Conservation (phyloP, 2,888 invertebrate genomes). For the Elegia similella region DNA sequence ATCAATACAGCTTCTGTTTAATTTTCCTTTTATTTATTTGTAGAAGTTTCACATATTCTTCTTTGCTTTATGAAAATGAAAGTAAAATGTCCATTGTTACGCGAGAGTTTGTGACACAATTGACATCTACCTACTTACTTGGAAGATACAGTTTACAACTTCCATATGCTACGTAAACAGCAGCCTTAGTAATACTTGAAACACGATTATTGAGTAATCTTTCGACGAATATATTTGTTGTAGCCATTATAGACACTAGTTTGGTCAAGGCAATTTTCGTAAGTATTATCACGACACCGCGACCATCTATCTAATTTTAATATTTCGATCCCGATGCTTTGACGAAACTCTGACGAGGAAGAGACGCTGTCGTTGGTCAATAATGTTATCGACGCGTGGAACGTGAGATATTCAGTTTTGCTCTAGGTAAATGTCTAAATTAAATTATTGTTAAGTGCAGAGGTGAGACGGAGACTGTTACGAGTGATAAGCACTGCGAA, state of each 20-base stretch:
- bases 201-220: slow-evolving; percentile 63
- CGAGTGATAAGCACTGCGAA: too few species aligned
- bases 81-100: slow-evolving; percentile 16
- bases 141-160: slow-evolving; percentile 8
- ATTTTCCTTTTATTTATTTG: slow-evolving; percentile 1
- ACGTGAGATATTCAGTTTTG: slow-evolving; percentile 7
- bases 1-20: background rate
- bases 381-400: background rate
- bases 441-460: slow-evolving; percentile 2
- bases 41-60: background rate
- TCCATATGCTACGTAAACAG: slow-evolving; percentile 33
- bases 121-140: slow-evolving; percentile 9
- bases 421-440: slow-evolving; percentile 2
- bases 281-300: slow-evolving; percentile 54
- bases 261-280: slow-evolving; percentile 73
- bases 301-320: slow-evolving; percentile 31
- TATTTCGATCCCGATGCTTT: slow-evolving; percentile 27
- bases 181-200: slow-evolving; percentile 42
- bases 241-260: slow-evolving; percentile 64
- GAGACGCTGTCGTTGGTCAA: slow-evolving; percentile 13
- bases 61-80: slow-evolving; percentile 6
- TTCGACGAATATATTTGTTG: slow-evolving; percentile 66
- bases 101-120: slow-evolving; percentile 12
- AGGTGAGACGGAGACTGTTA: background rate
- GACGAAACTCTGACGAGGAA: background rate